Base-by-base conservation (phyloP, 1,140 invertebrate genomes). In the Drosophila aff. region DNA sequence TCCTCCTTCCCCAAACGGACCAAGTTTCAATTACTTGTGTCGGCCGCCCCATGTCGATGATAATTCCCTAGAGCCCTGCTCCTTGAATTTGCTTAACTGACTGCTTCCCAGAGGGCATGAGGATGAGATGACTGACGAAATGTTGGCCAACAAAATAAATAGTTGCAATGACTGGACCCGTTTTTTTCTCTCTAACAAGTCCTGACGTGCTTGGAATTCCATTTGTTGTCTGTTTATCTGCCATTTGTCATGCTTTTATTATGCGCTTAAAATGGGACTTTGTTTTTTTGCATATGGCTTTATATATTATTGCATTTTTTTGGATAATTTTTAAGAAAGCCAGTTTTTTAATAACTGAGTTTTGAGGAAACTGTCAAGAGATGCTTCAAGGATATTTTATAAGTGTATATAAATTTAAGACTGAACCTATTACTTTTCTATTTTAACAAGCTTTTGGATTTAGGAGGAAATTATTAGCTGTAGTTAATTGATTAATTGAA, bases 21-120 rank as follows among this genome's bases (percentile, higher is more conserved):
- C 63, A 36, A 71, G 64, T 68, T 68, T 68, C 67, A 71, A 71
- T 71, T 71, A 71, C 67, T 71, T 53, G 67, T 68, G 53, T 55
- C 46, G 23, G 47, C 10, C n/a, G 21, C 53, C 46, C 62, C 62
- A 23, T 7, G 62, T 65, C 52, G 47, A 52, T 52, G 62, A 38
- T 67, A 71, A 71, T 71, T 65, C 67, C 63, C 64, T 10, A 26
- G 40, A 68, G 63, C 9, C 18, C 18, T 18, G 40, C 67, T 50
- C 15, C 49, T 40, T 43, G 15, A 40, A 31, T 41, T 55, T 31
- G 21, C 67, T 55, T 38, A 68, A 23, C 49, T 47, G 31, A 15
- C 23, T 49, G 23, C 46, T 36, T 62, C 57, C 57, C 62, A 15
- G 10, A 4, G 13, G 38, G 28, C 4, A 13, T 55, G 36, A 13